Percentiles rank a stretch among this genome's conserved stretches.
phyloP scores from a whole-genome alignment of 2,888 invertebrate genomes.

The Synanthedon formicaeformis region DNA sequence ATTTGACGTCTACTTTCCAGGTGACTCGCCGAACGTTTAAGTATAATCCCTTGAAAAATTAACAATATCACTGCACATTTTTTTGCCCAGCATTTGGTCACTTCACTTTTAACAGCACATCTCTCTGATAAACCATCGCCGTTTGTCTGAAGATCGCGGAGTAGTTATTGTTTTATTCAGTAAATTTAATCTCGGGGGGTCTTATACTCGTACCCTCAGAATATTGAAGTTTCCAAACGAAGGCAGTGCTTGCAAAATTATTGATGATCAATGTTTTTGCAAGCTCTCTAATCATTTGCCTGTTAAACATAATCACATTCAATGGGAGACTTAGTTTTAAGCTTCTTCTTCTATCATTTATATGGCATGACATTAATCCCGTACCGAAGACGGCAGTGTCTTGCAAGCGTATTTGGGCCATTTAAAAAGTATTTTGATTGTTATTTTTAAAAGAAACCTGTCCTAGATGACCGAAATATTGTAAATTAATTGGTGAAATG shows the following conservation, averaged over 20 bases:
- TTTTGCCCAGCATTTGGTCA: conserved; percentile 42
- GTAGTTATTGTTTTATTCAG: no score
- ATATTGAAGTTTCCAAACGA: conserved; percentile 40
- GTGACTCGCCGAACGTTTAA: conserved; percentile 67
- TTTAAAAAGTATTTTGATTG: conserved; percentile 3
- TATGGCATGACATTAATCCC: conserved; percentile 58
- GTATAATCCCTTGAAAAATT: conserved; percentile 57
- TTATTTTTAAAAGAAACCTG: neutral
- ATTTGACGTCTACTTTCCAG: conserved; percentile 69
- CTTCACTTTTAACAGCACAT: conserved; percentile 21
- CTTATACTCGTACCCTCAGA: conserved; percentile 21
- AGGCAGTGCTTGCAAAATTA: conserved; percentile 58
- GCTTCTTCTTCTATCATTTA: conserved; percentile 60
- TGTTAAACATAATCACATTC: conserved; percentile 58
- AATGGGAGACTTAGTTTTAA: conserved; percentile 62
- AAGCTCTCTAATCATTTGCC: conserved; percentile 60
- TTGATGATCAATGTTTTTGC: conserved; percentile 54
- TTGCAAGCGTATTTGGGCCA: conserved; percentile 1
- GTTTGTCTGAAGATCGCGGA: neutral
- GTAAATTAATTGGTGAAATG: no score
- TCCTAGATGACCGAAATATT: no score
- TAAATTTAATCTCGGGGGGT: conserved; percentile 1
- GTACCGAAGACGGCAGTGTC: conserved; percentile 30
- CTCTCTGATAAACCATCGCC: conserved; percentile 24
- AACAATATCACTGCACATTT: conserved; percentile 57